Percentiles rank a stretch among this genome's conserved stretches.
Evolutionary conservation across 2,113 vertebrate species (phyloP).

Genomic region (Gnathonemus echidnorhynchus): DNA sequence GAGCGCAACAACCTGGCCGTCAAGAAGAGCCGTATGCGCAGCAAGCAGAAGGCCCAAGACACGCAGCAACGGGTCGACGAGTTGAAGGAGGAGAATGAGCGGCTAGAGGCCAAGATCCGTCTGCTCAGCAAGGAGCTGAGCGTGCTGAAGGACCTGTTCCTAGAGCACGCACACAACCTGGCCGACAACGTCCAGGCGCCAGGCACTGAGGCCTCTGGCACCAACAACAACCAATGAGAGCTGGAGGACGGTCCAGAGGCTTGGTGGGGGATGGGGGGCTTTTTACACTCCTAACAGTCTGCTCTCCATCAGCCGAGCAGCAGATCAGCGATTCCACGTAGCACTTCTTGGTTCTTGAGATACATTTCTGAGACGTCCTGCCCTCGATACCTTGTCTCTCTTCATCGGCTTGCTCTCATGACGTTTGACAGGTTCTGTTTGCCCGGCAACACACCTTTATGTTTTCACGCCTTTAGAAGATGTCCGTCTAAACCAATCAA

Average conservation of each 20-base stretch:
- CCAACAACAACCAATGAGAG: slow-evolving; percentile 49
- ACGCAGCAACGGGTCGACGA: slow-evolving; percentile 91
- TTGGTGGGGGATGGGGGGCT: neutral
- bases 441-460: neutral
- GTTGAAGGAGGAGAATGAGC: slow-evolving; percentile 97
- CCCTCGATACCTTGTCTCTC: neutral
- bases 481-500: neutral
- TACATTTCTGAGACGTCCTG: neutral
- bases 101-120: slow-evolving; percentile 96
- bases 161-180: slow-evolving; percentile 93
- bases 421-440: neutral
- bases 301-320: neutral
- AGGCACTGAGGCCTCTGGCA: slow-evolving; percentile 51
- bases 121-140: slow-evolving; percentile 95
- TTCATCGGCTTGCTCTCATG: neutral
- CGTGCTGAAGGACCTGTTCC: slow-evolving; percentile 96
- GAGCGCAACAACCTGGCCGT: slow-evolving; percentile 97
- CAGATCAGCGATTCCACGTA: neutral
- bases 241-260: neutral
- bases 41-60: slow-evolving; percentile 95
- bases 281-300: neutral
- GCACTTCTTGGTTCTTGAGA: neutral
- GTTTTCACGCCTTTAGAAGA: neutral
- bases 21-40: slow-evolving; percentile 95
- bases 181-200: slow-evolving; percentile 83